A percentile compares a stretch with the other conserved stretches of the same genome.
phyloP scores from a whole-genome alignment of 2,113 vertebrate species.

The Fukomys damarensis region DNA sequence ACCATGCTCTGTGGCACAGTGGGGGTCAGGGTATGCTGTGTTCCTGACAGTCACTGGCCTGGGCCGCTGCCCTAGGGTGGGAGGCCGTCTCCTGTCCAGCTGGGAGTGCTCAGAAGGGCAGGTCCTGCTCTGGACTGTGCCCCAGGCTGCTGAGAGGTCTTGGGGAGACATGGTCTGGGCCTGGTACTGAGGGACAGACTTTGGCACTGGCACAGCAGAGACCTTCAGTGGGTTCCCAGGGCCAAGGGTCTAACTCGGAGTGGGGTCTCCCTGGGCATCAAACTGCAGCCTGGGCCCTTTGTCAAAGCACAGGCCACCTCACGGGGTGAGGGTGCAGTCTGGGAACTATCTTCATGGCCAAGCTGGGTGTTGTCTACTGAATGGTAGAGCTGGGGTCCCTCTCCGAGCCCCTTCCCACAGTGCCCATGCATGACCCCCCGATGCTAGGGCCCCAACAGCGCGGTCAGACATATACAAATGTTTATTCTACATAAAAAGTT shows the following conservation, averaged over 20 bases:
- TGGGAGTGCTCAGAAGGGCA: neutral
- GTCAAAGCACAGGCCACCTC: no score
- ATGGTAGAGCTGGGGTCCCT: neutral
- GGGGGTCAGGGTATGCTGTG: neutral
- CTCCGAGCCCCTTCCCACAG: neutral
- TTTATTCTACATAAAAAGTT: slow-evolving; percentile 91
- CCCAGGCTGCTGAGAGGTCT: no score
- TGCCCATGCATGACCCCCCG: rapidly evolving
- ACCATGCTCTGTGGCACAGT: neutral
- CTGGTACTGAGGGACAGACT: neutral
- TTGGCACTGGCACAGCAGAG: neutral
- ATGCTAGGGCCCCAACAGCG: neutral
- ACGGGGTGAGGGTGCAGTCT: no score
- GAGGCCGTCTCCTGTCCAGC: neutral
- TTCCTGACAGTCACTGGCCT: neutral
- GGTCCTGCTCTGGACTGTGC: neutral
- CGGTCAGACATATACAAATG: slow-evolving; percentile 84
- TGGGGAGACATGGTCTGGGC: no score
- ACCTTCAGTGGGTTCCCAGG: neutral
- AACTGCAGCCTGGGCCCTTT: neutral
- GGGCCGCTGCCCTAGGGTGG: neutral
- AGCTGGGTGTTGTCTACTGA: neutral
- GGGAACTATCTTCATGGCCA: neutral
- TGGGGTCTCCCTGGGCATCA: neutral
- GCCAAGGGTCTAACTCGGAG: neutral